Conservation (phyloP, 2,888 invertebrate species). For the Laspeyria flexula region DNA sequence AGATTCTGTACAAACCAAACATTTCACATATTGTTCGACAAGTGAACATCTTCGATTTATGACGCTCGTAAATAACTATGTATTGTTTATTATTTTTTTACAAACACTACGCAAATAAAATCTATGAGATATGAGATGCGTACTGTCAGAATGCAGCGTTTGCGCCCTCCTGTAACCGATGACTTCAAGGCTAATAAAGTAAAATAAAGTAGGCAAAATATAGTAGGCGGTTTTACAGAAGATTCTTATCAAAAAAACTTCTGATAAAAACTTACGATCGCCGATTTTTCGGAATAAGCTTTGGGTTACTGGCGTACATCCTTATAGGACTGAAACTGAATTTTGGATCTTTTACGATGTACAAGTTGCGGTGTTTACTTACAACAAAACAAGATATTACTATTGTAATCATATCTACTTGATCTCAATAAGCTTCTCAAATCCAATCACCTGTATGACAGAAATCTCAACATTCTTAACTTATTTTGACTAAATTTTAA, state of each 20-base stretch:
- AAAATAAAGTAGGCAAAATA: conserved; percentile 4
- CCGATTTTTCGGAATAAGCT: too few species aligned
- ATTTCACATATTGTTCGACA: background rate
- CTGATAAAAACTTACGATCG: background rate
- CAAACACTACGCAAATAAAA: conserved; percentile 7
- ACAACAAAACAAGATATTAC: too few species aligned
- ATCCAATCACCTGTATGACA: too few species aligned
- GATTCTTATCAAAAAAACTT: background rate
- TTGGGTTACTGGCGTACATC: too few species aligned
- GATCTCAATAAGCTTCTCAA: too few species aligned
- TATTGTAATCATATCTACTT: too few species aligned
- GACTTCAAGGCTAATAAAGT: conserved; percentile 1
- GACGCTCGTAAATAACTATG: conserved; percentile 15
- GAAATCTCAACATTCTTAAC: too few species aligned
- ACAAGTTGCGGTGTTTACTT: too few species aligned
- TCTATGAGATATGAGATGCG: conserved; percentile 7
- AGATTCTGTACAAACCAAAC: background rate
- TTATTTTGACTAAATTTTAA: too few species aligned
- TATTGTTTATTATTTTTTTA: conserved; percentile 26
- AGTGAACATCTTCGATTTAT: background rate
- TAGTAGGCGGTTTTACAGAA: background rate
- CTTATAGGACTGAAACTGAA: too few species aligned
- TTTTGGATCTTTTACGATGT: too few species aligned
- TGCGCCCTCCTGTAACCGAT: too few species aligned
- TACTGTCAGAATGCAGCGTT: conserved; percentile 5